Conservation (phyloP, 2,113 vertebrate genomes). For the Phylloscopus trochiloides region DNA sequence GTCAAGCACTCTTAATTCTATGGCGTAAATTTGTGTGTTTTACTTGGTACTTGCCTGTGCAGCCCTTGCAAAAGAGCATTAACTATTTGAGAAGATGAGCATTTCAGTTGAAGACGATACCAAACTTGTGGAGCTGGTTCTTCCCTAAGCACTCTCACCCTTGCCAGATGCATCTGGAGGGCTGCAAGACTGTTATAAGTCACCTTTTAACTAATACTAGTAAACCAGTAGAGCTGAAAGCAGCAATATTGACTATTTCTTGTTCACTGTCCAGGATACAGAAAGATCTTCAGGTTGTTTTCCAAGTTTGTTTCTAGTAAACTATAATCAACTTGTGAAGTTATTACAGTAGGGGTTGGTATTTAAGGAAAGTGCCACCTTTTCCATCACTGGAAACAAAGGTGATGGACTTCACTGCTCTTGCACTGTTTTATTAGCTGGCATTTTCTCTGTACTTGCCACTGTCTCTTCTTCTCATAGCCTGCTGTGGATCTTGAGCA, state of each 20-base stretch:
- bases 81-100: background rate
- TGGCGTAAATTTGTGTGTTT: background rate
- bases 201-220: background rate
- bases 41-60: background rate
- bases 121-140: background rate
- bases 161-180: background rate
- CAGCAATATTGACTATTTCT: background rate
- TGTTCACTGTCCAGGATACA: background rate
- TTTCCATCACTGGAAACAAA: background rate
- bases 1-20: background rate
- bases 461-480: background rate
- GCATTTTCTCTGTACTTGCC: background rate
- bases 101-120: background rate
- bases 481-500: background rate
- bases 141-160: background rate
- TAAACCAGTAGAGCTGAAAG: background rate
- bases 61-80: background rate
- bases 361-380: background rate
- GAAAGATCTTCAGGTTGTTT: background rate
- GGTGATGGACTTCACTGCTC: background rate
- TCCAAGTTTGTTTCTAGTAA: background rate
- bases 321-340: background rate
- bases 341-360: background rate
- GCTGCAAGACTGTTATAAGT: background rate
- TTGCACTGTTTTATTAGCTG: background rate